A percentile compares a stretch with the other conserved stretches of the same genome.
These are phyloP conservation scores for Luscinia luscinia DNA, from an alignment of 2,797 vertebrate genomes.

Conservation along the genomic window DNA sequence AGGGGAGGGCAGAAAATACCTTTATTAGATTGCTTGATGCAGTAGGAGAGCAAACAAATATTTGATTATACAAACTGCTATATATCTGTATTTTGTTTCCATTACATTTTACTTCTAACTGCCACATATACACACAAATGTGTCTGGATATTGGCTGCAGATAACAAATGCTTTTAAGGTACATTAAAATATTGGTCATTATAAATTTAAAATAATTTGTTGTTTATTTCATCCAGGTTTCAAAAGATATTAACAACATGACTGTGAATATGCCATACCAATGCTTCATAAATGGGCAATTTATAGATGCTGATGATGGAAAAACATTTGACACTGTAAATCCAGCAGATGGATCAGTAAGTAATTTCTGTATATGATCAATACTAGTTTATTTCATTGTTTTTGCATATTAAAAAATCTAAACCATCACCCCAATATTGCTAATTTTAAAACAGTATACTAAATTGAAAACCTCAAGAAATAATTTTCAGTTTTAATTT, in stretches of 20 bases:
- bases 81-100: neutral
- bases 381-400: neutral
- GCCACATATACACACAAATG: neutral
- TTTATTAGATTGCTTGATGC: neutral
- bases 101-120: neutral
- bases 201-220: neutral
- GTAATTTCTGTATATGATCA: conserved; percentile 55
- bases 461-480: neutral
- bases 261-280: conserved; percentile 93
- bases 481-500: neutral
- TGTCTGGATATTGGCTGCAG: neutral
- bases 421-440: neutral
- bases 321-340: conserved; percentile 88
- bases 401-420: neutral
- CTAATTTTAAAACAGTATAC: neutral
- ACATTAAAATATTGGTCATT: neutral
- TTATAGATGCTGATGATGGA: conserved; percentile 86
- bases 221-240: conserved; percentile 76
- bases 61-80: neutral
- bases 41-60: neutral
- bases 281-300: conserved; percentile 92
- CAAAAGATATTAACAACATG: conserved; percentile 90
- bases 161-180: neutral
- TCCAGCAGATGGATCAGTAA: conserved; percentile 92
- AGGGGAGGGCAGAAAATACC: neutral